Evolutionary conservation across 2,113 vertebrate species (phyloP), one percentile per base, ranked within the genome.

Genomic region (Pachyramphus minor): DNA sequence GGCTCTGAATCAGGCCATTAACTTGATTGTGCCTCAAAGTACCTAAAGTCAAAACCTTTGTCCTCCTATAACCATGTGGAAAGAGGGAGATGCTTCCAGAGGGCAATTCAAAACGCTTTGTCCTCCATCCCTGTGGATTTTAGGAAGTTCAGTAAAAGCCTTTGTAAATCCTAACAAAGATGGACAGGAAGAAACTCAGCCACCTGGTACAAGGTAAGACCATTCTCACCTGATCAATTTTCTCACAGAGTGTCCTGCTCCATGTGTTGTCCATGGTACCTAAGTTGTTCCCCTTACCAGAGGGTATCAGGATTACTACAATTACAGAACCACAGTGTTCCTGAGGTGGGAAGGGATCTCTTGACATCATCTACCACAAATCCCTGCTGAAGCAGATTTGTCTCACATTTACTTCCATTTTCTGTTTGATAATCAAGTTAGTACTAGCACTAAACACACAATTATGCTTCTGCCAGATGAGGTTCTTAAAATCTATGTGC

Each of bases 211-310:
- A 3, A 33, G 15, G 11, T 37, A 22, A 67, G 15, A 33, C 7
- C 24, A 11, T 33, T 27, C 6, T 7, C 50, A 25, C 15, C 12
- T 66, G n/a, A 9, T 19, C 8, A 77, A 9, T 17, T 18, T 53
- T 73, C 37, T 45, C 33, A 37, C 22, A 63, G 50, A 50, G 6
- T 14, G 31, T 35, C 11, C 35, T 53, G 6, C 16, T 47, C 24
- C 9, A 11, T 23, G 31, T 14, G 8, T 11, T 27, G 5, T 31
- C 6, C 6, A 11, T 8, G 15, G 27, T 24, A 31, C 0, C 0
- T n/a, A 31, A 44, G 22, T 0, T 1, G 9, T n/a, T 85, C 41
- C 10, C 11, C 3, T 30, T 50, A 35, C 19, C 28, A 83, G 41
- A 44, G 12, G 30, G 22, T 2, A n/a, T 14, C 5, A 56, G 23